Percentiles rank a stretch among this genome's conserved stretches.
Conservation (phyloP, 1,140 invertebrate species). For the Bombus confusus region DNA sequence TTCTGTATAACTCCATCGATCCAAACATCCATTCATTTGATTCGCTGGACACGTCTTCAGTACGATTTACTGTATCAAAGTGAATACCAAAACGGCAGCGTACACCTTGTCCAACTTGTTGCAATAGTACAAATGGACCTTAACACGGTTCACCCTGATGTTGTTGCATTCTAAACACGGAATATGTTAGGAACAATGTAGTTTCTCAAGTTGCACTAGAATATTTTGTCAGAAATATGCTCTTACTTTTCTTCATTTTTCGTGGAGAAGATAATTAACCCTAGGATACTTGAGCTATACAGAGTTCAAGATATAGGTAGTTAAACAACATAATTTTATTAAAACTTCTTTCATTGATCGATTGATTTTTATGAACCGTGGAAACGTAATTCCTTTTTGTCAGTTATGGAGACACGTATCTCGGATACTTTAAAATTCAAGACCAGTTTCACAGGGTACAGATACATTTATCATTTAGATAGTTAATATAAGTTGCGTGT, state of each 20-base stretch:
- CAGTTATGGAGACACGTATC: no score
- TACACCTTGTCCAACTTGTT: constrained; percentile 15
- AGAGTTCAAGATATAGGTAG: no score
- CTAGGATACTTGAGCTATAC: no score
- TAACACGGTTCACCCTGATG: background rate
- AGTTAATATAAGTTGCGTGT: background rate
- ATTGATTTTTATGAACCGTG: no score
- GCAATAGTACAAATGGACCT: background rate
- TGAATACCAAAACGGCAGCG: background rate
- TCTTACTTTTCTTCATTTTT: no score
- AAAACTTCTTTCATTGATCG: no score
- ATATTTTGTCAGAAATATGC: no score
- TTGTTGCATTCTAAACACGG: background rate
- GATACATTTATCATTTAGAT: background rate
- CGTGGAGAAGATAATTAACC: no score
- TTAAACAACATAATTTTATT: no score
- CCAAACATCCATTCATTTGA: background rate
- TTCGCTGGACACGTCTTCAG: background rate
- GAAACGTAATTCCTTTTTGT: no score
- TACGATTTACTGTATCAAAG: background rate
- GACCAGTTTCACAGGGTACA: no score
- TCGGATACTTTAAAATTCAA: no score
- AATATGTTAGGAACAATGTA: background rate
- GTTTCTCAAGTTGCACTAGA: background rate
- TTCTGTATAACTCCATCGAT: background rate